phyloP scores from a whole-genome alignment of 2,888 invertebrate genomes.

The Dermolepida albohirtum region DNA sequence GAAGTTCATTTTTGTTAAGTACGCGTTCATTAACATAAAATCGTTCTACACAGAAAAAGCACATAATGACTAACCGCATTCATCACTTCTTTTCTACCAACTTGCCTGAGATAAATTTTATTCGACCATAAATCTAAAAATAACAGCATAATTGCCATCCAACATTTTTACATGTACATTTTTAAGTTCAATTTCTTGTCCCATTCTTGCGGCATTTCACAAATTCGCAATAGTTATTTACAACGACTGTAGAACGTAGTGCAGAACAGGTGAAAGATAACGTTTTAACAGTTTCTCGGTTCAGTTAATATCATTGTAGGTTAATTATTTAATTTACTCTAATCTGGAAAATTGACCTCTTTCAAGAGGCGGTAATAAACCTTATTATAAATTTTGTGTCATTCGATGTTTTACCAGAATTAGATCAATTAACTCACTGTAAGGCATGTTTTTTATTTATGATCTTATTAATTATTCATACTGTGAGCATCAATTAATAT shows the following conservation, averaged over 20 bases:
- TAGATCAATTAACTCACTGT: slow-evolving; percentile 29
- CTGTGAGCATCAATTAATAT: slow-evolving; percentile 16
- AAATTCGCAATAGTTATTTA: slow-evolving; percentile 33
- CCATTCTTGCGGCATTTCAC: slow-evolving; percentile 31
- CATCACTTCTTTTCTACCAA: slow-evolving; percentile 15
- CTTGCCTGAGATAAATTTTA: slow-evolving; percentile 19
- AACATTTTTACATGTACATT: slow-evolving; percentile 28
- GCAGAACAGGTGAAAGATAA: slow-evolving; percentile 24
- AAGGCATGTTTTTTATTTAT: slow-evolving; percentile 5
- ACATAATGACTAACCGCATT: neutral
- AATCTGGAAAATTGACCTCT: slow-evolving; percentile 29
- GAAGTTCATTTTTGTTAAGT: neutral
- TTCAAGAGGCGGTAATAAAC: slow-evolving; percentile 6
- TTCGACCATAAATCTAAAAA: slow-evolving; percentile 19
- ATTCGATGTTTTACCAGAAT: slow-evolving; percentile 14
- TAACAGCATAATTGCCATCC: slow-evolving; percentile 28
- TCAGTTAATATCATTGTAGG: slow-evolving; percentile 17
- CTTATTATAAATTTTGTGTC: slow-evolving; percentile 11
- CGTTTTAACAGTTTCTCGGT: slow-evolving; percentile 31
- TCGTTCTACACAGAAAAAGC: slow-evolving; percentile 16
- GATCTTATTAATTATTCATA: slow-evolving; percentile 29
- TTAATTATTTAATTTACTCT: slow-evolving; percentile 32
- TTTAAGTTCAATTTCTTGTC: slow-evolving; percentile 26
- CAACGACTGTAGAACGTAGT: slow-evolving; percentile 20
- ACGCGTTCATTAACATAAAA: neutral